Evolutionary conservation across 2,113 vertebrate genomes (phyloP).

Genomic region (Callorhinus ursinus): DNA sequence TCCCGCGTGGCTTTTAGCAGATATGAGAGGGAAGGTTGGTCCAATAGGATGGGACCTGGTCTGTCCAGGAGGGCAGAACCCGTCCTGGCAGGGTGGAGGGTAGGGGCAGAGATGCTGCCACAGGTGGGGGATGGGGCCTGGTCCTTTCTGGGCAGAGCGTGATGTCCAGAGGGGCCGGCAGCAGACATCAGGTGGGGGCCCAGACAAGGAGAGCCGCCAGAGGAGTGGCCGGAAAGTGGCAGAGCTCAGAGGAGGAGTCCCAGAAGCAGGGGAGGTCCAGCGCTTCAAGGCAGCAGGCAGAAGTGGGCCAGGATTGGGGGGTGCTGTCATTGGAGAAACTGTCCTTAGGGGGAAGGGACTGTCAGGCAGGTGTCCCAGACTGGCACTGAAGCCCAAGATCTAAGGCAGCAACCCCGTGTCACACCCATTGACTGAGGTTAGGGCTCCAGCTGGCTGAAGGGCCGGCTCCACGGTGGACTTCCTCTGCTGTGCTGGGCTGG

Average conservation of each 20-base stretch:
- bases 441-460: not conserved
- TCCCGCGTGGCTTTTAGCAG: not conserved
- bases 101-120: not conserved
- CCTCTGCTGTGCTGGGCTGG: not conserved
- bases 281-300: not conserved
- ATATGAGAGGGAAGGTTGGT: not conserved
- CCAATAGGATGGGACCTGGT: rapidly evolving
- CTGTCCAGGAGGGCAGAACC: not conserved
- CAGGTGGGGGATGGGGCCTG: not conserved
- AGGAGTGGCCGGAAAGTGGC: not conserved
- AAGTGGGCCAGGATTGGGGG: no score
- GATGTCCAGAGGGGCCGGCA: not conserved
- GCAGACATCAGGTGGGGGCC: not conserved
- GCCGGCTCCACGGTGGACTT: no score
- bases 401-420: not conserved
- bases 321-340: not conserved
- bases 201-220: not conserved
- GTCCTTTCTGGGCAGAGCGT: not conserved
- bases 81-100: not conserved
- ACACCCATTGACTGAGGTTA: not conserved
- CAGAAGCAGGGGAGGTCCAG: not conserved
- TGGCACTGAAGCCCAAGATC: not conserved
- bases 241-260: not conserved
- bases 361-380: not conserved
- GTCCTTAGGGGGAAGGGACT: not conserved